phyloP scores from a whole-genome alignment of 2,888 invertebrate species.

The Drosophila conformis region DNA sequence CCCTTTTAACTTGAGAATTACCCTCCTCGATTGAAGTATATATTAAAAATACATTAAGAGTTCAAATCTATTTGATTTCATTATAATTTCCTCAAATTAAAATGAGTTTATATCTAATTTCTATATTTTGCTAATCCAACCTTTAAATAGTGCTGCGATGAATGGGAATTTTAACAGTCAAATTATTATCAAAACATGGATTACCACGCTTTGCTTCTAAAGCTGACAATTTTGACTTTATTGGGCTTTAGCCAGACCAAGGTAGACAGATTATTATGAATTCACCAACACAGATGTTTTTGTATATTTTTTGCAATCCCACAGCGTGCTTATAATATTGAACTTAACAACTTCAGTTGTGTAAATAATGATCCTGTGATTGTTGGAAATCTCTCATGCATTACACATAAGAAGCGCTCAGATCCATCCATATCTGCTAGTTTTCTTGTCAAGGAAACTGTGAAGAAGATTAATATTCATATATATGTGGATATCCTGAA shows the following conservation, averaged over 20 bases:
- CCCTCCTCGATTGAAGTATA: not conserved
- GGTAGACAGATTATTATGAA: not conserved
- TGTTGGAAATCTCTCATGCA: not conserved
- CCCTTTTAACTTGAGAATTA: not conserved
- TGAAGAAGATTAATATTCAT: not conserved
- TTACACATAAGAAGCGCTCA: conserved; percentile 1
- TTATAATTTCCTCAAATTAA: conserved; percentile 2
- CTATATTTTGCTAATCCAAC: too few species aligned
- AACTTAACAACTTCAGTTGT: conserved; percentile 35
- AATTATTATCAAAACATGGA: not conserved
- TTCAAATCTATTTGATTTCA: conserved; percentile 5
- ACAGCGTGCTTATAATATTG: conserved; percentile 1
- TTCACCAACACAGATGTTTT: not conserved
- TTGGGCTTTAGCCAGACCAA: conserved; percentile 4
- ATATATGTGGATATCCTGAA: conserved; percentile 18
- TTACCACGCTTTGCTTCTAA: not conserved
- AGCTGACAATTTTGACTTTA: not conserved
- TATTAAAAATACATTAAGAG: conserved; percentile 49
- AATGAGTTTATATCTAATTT: not conserved
- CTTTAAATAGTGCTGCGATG: not conserved
- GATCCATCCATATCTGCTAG: not conserved
- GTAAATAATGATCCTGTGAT: rapidly evolving
- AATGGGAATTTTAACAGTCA: not conserved
- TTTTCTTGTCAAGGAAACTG: not conserved
- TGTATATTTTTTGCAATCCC: not conserved